Base-by-base conservation (phyloP, 2,888 invertebrate species). In the Hemaris fuciformis region DNA sequence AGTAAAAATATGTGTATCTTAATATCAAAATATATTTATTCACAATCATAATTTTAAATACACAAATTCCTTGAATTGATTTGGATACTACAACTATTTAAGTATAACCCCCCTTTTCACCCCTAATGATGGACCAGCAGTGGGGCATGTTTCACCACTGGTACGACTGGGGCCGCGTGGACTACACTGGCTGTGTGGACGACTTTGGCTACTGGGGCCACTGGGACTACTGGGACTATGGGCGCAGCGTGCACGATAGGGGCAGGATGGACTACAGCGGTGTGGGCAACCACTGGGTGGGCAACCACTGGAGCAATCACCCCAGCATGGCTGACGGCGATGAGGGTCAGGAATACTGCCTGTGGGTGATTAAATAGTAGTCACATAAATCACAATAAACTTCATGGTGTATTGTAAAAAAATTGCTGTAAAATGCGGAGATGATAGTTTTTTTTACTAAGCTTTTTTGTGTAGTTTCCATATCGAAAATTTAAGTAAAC, bases 251-350 rank as follows among this genome's bases (percentile, higher is more conserved):
- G 53, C 72, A 69, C 73, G 13, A 77, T 76, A n/a, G 79, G 75
- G 27, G 67, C 70, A 57, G 73, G n/a, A 75, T 76, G 61, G 64
- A 74, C 69, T 71, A 81, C 59, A 64, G 74, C 46, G 75, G 75
- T 6, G 73, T 75, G 57, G 64, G 81, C 75, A 72, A 79, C 79
- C 7, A 79, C 76, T 0, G 76, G 79, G 71, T 87, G 86, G 7
- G 80, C 88, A 6, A 91, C 79, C 18, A 89, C 71, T 3, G 89
- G 89, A 0, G 87, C 86, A 63, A 90, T 84, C 60, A 88, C 67
- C 1, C 91, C 91, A 0, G 84, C 89, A 59, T 87, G 84, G 5
- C 80, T 88, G 53, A 83, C 77, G 34, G 91, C 93, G 62, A 93
- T 71, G 61, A 93, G 48, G 25, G 90, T 89, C 58, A 91, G 76